A percentile compares a stretch with the other conserved stretches of the same genome.
phyloP scores from a whole-genome alignment of 2,888 invertebrate genomes.

The Stenchaetothrips biformis region DNA sequence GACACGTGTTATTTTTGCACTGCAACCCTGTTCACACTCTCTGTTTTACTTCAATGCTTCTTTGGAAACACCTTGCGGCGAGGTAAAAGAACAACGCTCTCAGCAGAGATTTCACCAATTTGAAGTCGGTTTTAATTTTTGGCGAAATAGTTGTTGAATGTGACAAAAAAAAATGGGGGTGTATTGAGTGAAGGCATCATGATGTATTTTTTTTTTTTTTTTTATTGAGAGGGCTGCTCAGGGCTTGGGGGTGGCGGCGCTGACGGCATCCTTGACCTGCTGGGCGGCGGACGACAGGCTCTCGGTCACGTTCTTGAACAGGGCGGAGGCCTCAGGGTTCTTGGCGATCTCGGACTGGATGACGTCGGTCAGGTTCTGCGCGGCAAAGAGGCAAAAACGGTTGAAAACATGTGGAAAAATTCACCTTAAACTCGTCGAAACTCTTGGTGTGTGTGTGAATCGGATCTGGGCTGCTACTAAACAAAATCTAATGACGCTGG shows the following conservation, averaged over 20 bases:
- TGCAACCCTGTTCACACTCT: too few relatives aligned
- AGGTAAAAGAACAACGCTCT: too few relatives aligned
- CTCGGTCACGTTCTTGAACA: neutral
- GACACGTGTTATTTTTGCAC: too few relatives aligned
- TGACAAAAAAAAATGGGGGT: neutral
- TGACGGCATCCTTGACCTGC: neutral
- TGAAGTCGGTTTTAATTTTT: neutral
- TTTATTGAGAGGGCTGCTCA: neutral
- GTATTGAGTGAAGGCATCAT: neutral
- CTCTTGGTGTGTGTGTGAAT: too few relatives aligned
- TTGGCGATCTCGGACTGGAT: neutral
- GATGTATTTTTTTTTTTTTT: neutral
- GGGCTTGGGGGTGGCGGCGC: neutral
- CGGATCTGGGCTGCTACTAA: too few relatives aligned
- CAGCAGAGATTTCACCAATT: neutral
- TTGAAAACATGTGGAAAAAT: too few relatives aligned
- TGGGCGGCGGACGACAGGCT: neutral
- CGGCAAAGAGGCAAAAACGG: neutral
- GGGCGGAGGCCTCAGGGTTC: conserved; percentile 1
- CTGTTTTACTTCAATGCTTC: too few relatives aligned
- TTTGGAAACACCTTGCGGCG: too few relatives aligned
- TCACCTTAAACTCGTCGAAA: too few relatives aligned
- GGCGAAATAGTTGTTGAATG: neutral
- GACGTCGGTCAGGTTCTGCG: neutral
- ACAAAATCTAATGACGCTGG: neutral